phyloP scores from a whole-genome alignment of 2,888 invertebrate genomes.

The Plebejus melissa region DNA sequence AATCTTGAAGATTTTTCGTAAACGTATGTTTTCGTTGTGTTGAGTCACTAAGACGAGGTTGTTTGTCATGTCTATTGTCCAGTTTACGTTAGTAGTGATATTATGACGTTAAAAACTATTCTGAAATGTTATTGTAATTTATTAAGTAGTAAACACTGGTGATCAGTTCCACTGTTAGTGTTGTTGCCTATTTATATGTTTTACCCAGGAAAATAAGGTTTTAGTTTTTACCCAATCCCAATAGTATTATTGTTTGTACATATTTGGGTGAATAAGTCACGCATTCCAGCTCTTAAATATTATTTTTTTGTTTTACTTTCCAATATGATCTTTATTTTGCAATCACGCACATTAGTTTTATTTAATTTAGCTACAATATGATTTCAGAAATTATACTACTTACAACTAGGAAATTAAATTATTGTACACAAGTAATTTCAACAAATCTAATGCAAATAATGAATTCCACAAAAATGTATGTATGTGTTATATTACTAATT shows the following conservation, averaged over 20 bases:
- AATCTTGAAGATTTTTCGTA: background rate
- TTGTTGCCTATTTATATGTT: background rate
- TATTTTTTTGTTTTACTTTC: too few relatives aligned
- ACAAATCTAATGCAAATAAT: background rate
- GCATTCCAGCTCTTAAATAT: background rate
- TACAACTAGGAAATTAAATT: background rate
- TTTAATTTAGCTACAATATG: background rate
- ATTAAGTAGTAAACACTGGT: background rate
- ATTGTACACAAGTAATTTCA: background rate
- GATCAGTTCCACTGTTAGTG: too few relatives aligned
- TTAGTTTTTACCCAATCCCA: background rate
- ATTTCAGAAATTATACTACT: too few relatives aligned
- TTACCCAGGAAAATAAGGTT: background rate
- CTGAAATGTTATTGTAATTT: background rate
- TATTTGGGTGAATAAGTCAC: background rate
- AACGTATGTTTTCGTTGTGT: background rate
- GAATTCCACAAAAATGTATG: background rate
- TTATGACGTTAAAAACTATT: background rate
- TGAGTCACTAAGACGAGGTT: background rate
- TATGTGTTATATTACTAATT: background rate
- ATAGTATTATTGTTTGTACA: background rate
- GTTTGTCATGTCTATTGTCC: background rate
- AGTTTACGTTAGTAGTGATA: too few relatives aligned
- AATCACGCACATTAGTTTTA: conserved; percentile 8
- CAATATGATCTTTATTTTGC: background rate